Conservation (phyloP, 2,113 vertebrate species). For the Nyctibius bracteatus region DNA sequence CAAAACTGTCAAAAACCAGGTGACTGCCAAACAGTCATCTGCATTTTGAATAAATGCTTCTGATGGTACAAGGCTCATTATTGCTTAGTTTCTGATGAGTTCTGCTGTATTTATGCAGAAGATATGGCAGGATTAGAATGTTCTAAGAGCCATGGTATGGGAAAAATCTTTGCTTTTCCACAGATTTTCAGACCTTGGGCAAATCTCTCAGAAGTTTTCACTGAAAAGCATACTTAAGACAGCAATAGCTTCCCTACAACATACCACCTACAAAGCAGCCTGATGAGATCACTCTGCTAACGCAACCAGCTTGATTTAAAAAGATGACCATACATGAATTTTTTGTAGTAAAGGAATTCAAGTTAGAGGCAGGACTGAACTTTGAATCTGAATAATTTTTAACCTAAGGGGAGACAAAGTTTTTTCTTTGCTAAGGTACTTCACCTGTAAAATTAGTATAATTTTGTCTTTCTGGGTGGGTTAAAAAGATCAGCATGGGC, state of each 20-base stretch:
- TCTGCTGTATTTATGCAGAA: background rate
- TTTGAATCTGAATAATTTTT: background rate
- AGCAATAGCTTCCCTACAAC: background rate
- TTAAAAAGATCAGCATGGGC: background rate
- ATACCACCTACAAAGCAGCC: background rate
- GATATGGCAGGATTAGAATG: background rate
- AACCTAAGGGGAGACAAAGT: background rate
- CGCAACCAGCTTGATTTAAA: background rate
- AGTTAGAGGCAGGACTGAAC: background rate
- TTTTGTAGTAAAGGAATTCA: background rate
- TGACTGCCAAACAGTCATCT: background rate
- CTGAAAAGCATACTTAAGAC: background rate
- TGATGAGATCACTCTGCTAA: background rate
- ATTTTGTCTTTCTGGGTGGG: background rate
- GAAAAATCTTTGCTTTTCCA: background rate
- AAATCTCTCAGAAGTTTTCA: background rate
- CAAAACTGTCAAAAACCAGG: background rate
- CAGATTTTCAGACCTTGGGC: background rate
- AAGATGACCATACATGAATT: background rate
- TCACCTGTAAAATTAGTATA: background rate
- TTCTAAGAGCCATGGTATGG: background rate
- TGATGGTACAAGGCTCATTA: background rate
- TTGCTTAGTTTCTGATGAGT: background rate
- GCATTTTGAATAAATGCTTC: background rate
- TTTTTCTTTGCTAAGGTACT: background rate